Conservation (phyloP, 2,888 invertebrate species). For the Patella depressa region DNA sequence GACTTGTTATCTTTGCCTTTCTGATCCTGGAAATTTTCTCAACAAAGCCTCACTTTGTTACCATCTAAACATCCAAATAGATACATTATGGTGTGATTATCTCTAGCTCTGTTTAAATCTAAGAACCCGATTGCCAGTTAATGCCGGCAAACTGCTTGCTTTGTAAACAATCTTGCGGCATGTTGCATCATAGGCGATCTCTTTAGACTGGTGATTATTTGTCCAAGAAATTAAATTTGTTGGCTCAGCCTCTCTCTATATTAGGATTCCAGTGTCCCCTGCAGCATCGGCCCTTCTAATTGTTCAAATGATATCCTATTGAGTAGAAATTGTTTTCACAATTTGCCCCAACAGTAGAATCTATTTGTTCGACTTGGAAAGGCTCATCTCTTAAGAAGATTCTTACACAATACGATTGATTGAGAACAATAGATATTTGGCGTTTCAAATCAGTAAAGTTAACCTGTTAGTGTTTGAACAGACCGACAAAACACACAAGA, state of each 20-base stretch:
- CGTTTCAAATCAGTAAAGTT: not conserved
- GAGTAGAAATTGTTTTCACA: conserved; percentile 35
- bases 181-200: conserved; percentile 27
- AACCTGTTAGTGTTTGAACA: conserved; percentile 6
- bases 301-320: conserved; percentile 20
- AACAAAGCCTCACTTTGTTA: conserved; percentile 8
- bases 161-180: conserved; percentile 25
- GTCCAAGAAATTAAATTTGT: conserved; percentile 40
- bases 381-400: conserved; percentile 19
- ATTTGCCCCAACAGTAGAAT: conserved; percentile 36
- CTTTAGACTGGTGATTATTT: conserved; percentile 32
- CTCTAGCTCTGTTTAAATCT: conserved; percentile 25
- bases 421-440: not conserved
- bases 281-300: conserved; percentile 8
- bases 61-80: conserved; percentile 13
- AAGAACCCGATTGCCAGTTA: conserved; percentile 21
- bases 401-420: conserved; percentile 14
- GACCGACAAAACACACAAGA: conserved; percentile 7
- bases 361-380: conserved; percentile 31
- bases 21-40: conserved; percentile 22
- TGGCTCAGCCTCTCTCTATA: conserved; percentile 19
- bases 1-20: conserved; percentile 8
- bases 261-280: conserved; percentile 17
- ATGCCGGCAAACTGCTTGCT: conserved; percentile 16
- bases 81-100: conserved; percentile 28